Evolutionary conservation across 2,797 vertebrate genomes (phyloP), one percentile per base, ranked within the genome.

Genomic region (Rhinichthys osculus): DNA sequence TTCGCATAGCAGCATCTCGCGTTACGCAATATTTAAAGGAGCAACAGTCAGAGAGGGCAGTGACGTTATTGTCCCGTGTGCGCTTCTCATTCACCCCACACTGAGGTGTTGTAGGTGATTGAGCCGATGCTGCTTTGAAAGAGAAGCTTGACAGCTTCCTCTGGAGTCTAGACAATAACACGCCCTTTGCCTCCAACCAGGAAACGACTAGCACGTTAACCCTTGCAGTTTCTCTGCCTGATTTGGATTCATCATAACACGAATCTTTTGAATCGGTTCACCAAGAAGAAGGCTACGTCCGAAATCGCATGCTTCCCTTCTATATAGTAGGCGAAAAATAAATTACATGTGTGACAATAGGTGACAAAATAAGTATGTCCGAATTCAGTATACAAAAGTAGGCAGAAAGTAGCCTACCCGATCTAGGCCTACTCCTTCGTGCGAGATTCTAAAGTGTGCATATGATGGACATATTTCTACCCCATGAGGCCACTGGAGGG

Each of bases 101-200:
- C 40, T 11, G 62, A 52, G 64, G 62, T 44, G 47, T 14, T 38
- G 6, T 35, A 66, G n/a, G n/a, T 17, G 35, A 47, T 17, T 19
- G n/a, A 35, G 42, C 40, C 17, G 73, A 47, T 27, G 16, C 23
- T 57, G 50, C 40, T 76, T 44, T 52, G 27, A 35, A 19, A 70
- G 3, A 16, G 21, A 57, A 13, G 72, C 62, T 44, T 62, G 62
- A 57, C 82, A 21, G 62, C 73, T 70, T 84, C 78, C 77, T 73
- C 19, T 57, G 10, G 11, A 78, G 23, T 73, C 33, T 57, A 23
- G 11, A 73, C 30, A 66, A 19, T 11, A 62, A 54, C 84, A 88
- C 84, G 62, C 87, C 84, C 80, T 72, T 52, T 3, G 47, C 73
- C n/a, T 71, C 73, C 80, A 67, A 44, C 76, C 77, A 85, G 69